Conservation (phyloP, 2,113 vertebrate species). For the Heterocephalus glaber region DNA sequence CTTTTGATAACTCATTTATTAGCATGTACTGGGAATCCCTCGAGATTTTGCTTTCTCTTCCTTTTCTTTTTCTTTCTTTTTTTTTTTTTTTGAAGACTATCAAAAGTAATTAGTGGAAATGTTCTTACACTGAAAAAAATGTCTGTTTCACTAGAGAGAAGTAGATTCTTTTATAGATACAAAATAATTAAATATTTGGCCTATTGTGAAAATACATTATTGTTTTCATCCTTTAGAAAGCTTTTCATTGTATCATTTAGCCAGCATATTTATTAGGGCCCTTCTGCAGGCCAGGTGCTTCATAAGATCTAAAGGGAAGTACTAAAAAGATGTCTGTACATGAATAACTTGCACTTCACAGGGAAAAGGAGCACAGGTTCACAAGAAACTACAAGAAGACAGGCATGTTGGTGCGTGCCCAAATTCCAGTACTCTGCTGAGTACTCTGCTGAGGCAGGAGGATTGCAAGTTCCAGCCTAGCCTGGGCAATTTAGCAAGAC, state of each 20-base stretch:
- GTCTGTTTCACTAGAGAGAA: slow-evolving; percentile 23
- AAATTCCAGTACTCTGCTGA: not conserved
- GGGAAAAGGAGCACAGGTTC: not conserved
- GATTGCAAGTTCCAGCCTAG: not conserved
- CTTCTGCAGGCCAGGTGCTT: not conserved
- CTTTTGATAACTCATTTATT: not conserved
- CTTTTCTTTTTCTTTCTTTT: not conserved
- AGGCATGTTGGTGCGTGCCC: no score
- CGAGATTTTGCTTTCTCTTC: not conserved
- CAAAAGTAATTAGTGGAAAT: slow-evolving; percentile 37
- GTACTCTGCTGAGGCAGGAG: not conserved
- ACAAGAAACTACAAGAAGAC: not conserved
- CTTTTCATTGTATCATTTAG: slow-evolving; percentile 6
- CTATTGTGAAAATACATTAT: not conserved
- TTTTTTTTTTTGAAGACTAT: not conserved
- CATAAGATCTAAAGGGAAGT: not conserved
- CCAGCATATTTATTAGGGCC: not conserved
- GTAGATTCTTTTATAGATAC: not conserved
- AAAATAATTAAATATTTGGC: slow-evolving; percentile 10
- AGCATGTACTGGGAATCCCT: not conserved
- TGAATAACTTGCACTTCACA: not conserved
- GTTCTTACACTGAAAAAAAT: slow-evolving; percentile 24
- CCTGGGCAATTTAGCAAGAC: not conserved
- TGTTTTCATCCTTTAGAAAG: slow-evolving; percentile 27
- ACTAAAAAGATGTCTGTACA: not conserved